Percentiles rank a stretch among this genome's conserved stretches.
These are phyloP conservation scores for Platygyra sinensis DNA, from an alignment of 64 coral and sea anemone species.

Conservation along the genomic window DNA sequence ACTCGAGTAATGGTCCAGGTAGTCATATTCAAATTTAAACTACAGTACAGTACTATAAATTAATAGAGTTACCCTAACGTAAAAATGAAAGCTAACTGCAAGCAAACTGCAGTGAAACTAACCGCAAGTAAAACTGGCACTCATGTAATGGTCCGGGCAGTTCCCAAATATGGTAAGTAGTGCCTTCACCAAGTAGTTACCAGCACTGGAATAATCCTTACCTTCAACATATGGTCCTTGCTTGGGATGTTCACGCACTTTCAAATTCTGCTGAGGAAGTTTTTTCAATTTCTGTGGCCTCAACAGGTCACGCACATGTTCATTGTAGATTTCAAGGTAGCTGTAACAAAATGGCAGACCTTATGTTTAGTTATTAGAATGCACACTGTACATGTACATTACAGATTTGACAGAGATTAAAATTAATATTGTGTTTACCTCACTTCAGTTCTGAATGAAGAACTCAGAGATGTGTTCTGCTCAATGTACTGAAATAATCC, in stretches of 20 bases:
- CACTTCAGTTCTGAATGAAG: constrained; percentile 94
- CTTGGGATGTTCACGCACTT: constrained; percentile 96
- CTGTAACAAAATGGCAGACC: constrained; percentile 15
- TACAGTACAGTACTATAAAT: too few species aligned
- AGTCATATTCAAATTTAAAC: too few species aligned
- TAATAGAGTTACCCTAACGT: too few species aligned
- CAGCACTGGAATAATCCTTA: too few species aligned
- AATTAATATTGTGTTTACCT: constrained; percentile 76
- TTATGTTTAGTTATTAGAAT: neutral
- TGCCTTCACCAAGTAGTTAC: too few species aligned
- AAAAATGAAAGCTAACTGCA: too few species aligned
- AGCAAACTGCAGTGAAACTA: too few species aligned
- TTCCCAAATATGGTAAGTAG: too few species aligned
- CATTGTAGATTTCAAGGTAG: constrained; percentile 97
- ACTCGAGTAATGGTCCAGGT: too few species aligned
- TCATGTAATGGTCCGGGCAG: too few species aligned
- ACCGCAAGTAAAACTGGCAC: too few species aligned
- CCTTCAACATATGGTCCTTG: constrained; percentile 96
- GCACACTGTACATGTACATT: neutral
- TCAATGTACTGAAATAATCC: constrained; percentile 85
- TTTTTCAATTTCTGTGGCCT: constrained; percentile 74
- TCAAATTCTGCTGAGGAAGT: constrained; percentile 83
- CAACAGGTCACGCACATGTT: constrained; percentile 88
- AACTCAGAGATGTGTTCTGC: constrained; percentile 76
- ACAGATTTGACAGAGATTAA: neutral